A percentile compares a stretch with the other conserved stretches of the same genome.
These are phyloP conservation scores for Columba livia DNA, from an alignment of 2,113 vertebrate species.

Conservation along the genomic window DNA sequence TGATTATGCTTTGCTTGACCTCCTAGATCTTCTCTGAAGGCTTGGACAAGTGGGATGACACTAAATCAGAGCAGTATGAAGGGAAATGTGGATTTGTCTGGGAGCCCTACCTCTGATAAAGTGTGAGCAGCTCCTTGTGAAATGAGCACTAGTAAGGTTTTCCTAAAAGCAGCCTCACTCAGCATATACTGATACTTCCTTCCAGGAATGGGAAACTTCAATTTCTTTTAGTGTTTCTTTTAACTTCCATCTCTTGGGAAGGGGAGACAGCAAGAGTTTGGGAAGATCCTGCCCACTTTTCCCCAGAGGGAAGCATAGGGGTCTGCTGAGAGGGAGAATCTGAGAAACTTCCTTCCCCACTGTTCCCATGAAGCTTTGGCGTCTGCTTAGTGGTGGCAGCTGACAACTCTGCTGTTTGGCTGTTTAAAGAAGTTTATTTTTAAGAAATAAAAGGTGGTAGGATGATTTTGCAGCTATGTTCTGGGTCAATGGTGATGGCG, in stretches of 20 bases:
- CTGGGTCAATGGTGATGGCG: not conserved
- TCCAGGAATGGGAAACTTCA: not conserved
- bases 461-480: not conserved
- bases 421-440: not conserved
- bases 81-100: not conserved
- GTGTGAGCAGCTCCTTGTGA: not conserved
- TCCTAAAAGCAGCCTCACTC: not conserved
- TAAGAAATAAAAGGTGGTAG: not conserved
- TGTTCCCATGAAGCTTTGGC: not conserved
- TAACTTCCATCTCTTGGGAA: not conserved
- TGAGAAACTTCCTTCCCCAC: not conserved
- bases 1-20: not conserved
- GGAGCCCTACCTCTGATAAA: not conserved
- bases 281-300: not conserved
- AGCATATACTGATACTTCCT: not conserved
- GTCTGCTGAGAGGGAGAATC: not conserved
- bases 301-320: not conserved
- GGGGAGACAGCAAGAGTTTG: not conserved
- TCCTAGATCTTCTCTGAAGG: not conserved
- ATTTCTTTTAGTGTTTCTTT: not conserved
- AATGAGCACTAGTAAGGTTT: not conserved
- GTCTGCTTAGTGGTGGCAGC: not conserved
- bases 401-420: not conserved
- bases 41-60: not conserved
- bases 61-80: not conserved